Evolutionary conservation across 30 jellyfish, hydroid and myxozoan genomes (phyloP), one percentile per base, ranked within the genome.

Genomic region (Aurelia aurita complex sp. Pacific): DNA sequence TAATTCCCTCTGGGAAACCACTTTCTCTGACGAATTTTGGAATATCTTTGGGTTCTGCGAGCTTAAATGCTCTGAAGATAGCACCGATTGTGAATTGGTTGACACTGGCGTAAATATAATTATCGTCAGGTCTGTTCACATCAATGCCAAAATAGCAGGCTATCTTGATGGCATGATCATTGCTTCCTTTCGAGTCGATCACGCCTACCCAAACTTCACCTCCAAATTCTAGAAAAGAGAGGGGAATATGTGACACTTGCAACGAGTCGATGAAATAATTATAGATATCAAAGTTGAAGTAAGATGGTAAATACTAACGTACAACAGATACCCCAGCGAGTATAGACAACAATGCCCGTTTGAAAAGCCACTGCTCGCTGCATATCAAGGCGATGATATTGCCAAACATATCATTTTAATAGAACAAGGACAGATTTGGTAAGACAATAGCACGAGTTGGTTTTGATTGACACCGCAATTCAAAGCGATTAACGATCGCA

Each of bases 151-250:
- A 85, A 19, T 74, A 74, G 7, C 88, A 62, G 14, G 85, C 73
- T 35, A 85, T 60, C 33, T 76, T 73, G 19, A 85, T 74, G 5
- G 77, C 85, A 13, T 82, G 91, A 15, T 70, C 78, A 50, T 85
- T 85, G 32, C 50, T 67, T 5, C 83, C 87, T 12, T 76, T 70
- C 2, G 76, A 29, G 19, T 70, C 76, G 23, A 76, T 70, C 55
- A 60, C 43, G 4, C 94, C 94, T 0, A 85, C 69, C 94, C 87
- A 73, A 14, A 85, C 88, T 64, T 62, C 80, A 16, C 74, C 94
- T 14, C 88, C 94, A 66, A 76, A 75, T 67, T 85, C 94, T 85
- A 63, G 40, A 75, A 73, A 51, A 74, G n/a, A 6, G 60, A 51
- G 23, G 11, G 14, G 61, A 61, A 5, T 38, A 38, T 38, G 3